phyloP scores from a whole-genome alignment of 2,888 invertebrate species.

The Nomada ruficornis region DNA sequence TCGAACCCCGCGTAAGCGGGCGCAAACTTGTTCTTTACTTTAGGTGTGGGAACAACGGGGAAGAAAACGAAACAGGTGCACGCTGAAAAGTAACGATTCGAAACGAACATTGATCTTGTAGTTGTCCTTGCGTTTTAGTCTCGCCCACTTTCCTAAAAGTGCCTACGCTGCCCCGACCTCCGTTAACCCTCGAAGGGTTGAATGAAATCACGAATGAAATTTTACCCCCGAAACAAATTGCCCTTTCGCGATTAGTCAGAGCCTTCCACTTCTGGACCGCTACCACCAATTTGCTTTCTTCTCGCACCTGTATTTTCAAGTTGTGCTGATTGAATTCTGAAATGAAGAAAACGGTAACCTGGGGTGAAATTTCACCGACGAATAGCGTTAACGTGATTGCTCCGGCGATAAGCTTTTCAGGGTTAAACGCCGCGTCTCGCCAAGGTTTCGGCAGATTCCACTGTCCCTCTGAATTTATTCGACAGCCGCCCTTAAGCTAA shows the following conservation, averaged over 20 bases:
- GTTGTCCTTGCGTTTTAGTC: slow-evolving; percentile 46
- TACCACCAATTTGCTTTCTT: no score
- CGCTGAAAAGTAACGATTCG: not conserved
- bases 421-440: slow-evolving; percentile 66
- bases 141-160: slow-evolving; percentile 80
- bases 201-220: no score
- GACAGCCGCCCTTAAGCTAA: slow-evolving; percentile 48
- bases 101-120: slow-evolving; percentile 17
- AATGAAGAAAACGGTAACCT: no score
- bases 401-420: slow-evolving; percentile 36
- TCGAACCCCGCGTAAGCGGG: not conserved
- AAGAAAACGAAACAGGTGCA: not conserved
- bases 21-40: not conserved
- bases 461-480: slow-evolving; percentile 56
- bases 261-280: no score
- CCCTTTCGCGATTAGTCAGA: no score
- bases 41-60: slow-evolving; percentile 13
- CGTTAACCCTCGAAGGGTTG: no score
- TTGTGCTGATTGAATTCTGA: no score
- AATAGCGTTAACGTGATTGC: no score
- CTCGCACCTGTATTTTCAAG: no score
- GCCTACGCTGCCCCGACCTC: slow-evolving; percentile 79
- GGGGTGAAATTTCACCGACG: no score
- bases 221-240: no score
- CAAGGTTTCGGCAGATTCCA: slow-evolving; percentile 59